These are phyloP conservation scores for Germaria angustata DNA, from an alignment of 2,888 invertebrate genomes.

Conservation along the genomic window DNA sequence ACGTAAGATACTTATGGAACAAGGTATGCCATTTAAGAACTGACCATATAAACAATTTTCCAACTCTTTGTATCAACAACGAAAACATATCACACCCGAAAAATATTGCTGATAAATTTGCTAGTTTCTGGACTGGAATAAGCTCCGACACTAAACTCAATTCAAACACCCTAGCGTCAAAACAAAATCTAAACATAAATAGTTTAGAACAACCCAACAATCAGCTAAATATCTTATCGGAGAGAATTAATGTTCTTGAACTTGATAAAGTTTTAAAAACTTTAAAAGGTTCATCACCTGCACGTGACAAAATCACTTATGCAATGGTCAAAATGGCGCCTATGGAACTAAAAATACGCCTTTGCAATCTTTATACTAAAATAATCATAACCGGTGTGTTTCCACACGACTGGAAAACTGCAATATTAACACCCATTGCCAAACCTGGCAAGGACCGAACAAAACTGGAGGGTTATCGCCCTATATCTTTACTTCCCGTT, in stretches of 20 bases:
- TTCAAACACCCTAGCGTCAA: neutral
- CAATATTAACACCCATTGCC: neutral
- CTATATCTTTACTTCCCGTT: neutral
- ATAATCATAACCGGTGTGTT: neutral
- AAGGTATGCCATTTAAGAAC: conserved; percentile 15
- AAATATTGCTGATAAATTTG: neutral
- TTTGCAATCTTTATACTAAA: neutral
- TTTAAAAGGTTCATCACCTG: neutral
- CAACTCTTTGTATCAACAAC: neutral
- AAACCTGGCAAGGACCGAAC: too few relatives aligned
- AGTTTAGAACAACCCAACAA: neutral
- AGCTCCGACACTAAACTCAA: conserved; percentile 14
- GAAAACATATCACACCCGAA: conserved; percentile 1
- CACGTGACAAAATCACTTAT: neutral
- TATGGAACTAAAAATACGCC: neutral
- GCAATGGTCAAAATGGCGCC: neutral
- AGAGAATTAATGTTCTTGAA: neutral
- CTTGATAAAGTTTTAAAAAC: neutral
- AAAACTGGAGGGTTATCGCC: too few relatives aligned
- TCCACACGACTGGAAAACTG: conserved; percentile 14
- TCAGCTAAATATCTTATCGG: neutral
- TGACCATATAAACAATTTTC: neutral
- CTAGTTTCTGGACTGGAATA: conserved; percentile 15
- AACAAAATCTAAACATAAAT: neutral
- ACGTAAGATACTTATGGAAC: conserved; percentile 32